phyloP scores from a whole-genome alignment of 2,797 vertebrate species.

The Chromis chromis region DNA sequence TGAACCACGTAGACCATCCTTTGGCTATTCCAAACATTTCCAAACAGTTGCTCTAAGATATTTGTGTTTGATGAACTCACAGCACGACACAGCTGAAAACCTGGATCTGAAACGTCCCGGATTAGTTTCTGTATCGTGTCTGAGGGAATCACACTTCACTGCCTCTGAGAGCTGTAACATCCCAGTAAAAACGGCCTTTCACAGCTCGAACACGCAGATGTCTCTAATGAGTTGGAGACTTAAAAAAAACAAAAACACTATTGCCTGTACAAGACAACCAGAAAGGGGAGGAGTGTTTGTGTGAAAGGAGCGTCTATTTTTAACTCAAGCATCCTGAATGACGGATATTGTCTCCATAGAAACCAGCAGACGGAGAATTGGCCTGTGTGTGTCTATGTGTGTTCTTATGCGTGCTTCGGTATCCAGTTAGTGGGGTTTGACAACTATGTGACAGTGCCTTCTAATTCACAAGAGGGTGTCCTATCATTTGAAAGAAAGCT shows the following conservation, averaged over 20 bases:
- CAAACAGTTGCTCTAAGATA: constrained; percentile 16
- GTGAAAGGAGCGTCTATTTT: constrained; percentile 79
- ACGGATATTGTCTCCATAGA: constrained; percentile 81
- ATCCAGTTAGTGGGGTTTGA: not conserved
- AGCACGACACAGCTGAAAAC: not conserved
- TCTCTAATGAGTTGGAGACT: not conserved
- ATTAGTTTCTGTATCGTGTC: constrained; percentile 1
- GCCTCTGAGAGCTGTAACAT: not conserved
- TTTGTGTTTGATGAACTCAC: constrained; percentile 5
- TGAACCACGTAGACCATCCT: not conserved
- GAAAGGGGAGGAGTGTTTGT: constrained; percentile 52
- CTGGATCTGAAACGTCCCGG: not conserved
- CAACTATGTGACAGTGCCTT: not conserved
- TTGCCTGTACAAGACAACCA: constrained; percentile 37
- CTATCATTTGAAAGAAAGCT: not conserved
- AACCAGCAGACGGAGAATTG: constrained; percentile 68
- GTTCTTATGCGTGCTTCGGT: constrained; percentile 4
- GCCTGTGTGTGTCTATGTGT: constrained; percentile 11
- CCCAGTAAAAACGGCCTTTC: not conserved
- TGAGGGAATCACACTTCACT: not conserved
- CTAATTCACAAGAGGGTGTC: not conserved
- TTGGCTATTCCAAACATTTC: constrained; percentile 1
- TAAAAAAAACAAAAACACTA: constrained; percentile 13
- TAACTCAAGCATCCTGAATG: constrained; percentile 82
- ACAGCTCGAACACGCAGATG: not conserved